Percentiles rank a stretch among this genome's conserved stretches.
Evolutionary conservation across 2,113 vertebrate species (phyloP).

Genomic region (Phylloscopus trochiloides): DNA sequence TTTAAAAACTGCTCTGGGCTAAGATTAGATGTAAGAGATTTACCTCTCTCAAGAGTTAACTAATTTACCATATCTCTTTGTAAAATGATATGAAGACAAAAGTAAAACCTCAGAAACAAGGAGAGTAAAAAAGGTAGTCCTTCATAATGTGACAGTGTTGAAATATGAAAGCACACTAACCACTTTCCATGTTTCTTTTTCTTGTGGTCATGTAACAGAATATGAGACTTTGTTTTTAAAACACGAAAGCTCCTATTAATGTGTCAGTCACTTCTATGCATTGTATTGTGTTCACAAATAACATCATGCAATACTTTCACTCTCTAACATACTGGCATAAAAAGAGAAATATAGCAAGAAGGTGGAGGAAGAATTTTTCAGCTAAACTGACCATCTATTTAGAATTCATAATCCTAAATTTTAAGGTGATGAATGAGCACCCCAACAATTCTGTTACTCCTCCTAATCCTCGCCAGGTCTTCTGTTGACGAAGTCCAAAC

Average conservation of each 20-base stretch:
- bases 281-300: background rate
- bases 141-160: slow-evolving; percentile 9
- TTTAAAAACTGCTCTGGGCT: background rate
- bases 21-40: background rate
- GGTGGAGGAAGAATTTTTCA: background rate
- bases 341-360: background rate
- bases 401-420: slow-evolving; percentile 6
- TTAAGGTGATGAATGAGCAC: slow-evolving; percentile 7
- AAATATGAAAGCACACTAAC: slow-evolving; percentile 30
- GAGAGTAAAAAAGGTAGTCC: background rate
- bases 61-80: background rate
- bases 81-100: slow-evolving; percentile 15
- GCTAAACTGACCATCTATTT: background rate
- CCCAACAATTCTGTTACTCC: slow-evolving; percentile 13
- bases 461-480: background rate
- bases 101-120: background rate
- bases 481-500: background rate
- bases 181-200: slow-evolving; percentile 24
- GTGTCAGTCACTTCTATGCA: background rate
- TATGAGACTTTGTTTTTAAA: slow-evolving; percentile 21
- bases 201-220: slow-evolving; percentile 44
- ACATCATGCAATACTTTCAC: background rate
- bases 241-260: background rate
- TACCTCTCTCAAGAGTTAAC: background rate
- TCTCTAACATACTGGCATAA: background rate